A percentile compares a stretch with the other conserved stretches of the same genome.
phyloP scores from a whole-genome alignment of 2,888 invertebrate species.

The Zootermopsis nevadensis region DNA sequence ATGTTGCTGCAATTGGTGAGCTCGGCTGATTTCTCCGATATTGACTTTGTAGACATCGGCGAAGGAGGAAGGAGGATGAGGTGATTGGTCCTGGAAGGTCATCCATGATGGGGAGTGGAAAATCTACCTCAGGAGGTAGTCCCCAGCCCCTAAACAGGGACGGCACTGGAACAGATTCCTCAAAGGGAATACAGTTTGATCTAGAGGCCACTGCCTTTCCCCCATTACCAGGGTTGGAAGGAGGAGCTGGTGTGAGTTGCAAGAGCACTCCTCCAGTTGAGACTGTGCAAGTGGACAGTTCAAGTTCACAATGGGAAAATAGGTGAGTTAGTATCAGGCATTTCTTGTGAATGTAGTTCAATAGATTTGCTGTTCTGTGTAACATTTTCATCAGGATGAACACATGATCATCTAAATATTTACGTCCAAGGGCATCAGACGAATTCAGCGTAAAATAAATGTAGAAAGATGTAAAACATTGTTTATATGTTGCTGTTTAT shows the following conservation, averaged over 20 bases:
- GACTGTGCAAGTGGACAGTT: slow-evolving; percentile 48
- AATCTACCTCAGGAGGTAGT: slow-evolving; percentile 44
- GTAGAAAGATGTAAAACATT: not conserved
- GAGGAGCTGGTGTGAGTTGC: slow-evolving; percentile 55
- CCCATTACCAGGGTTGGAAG: slow-evolving; percentile 77
- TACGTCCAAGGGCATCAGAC: not conserved
- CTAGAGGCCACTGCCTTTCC: slow-evolving; percentile 84
- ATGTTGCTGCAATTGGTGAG: slow-evolving; percentile 25
- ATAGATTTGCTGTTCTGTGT: not conserved
- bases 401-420: not conserved
- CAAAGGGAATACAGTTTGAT: slow-evolving; percentile 76
- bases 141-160: slow-evolving; percentile 47
- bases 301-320: slow-evolving; percentile 50
- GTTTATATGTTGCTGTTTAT: not conserved
- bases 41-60: slow-evolving; percentile 58
- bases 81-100: slow-evolving; percentile 54
- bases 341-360: slow-evolving; percentile 30
- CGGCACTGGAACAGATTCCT: slow-evolving; percentile 49
- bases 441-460: not conserved
- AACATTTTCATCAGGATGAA: slow-evolving; percentile 4
- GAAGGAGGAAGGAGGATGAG: slow-evolving; percentile 63
- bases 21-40: slow-evolving; percentile 26
- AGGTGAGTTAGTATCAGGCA: slow-evolving; percentile 37
- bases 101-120: slow-evolving; percentile 33
- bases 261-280: slow-evolving; percentile 54